Evolutionary conservation across 1,140 invertebrate genomes (phyloP), one percentile per base, ranked within the genome.

Genomic region (Musca vetustissima): DNA sequence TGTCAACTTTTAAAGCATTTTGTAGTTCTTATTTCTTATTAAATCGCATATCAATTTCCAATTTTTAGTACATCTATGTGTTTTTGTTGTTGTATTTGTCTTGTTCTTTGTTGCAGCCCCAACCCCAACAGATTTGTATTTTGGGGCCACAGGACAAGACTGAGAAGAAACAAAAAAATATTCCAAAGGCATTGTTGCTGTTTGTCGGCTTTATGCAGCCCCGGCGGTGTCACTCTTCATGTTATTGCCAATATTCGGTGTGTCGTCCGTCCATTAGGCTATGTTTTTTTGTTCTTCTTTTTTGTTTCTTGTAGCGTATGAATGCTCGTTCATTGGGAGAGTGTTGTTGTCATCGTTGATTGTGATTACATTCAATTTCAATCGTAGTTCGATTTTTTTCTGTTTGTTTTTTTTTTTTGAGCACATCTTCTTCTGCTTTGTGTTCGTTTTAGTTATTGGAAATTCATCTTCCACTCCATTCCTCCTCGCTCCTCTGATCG

Each of bases 11-110:
- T 61, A 61, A 61, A 61, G 57, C 57, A 61, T 61, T 61, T 61
- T 61, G 57, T 61, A 61, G 57, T 61, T 61, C 57, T 36, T 61
- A 61, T 61, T 61, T 61, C 57, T 61, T 61, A 61, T 61, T 61
- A 61, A 61, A 61, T 43, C 57, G 57, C 28, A 61, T 61, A 61
- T 61, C 57, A 61, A 61, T 61, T 61, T 61, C 57, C 4, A 32
- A 61, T 61, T 61, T 61, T 61, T 36, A 36, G 4, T 59, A 9
- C 17, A n/a, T n/a, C n/a, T 19, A 14, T 15, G 15, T 15, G 15
- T 49, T n/a, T n/a, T n/a, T 52, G 17, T 52, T 52, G 14, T 24
- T 25, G 21, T 55, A 25, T 24, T 55, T 22, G 4, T 25, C 8
- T 55, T 22, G 4, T 25, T 25, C 4, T 55, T 19, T 52, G 1